Evolutionary conservation across 2,797 vertebrate species (phyloP).

Genomic region (Phoebastria nigripes): DNA sequence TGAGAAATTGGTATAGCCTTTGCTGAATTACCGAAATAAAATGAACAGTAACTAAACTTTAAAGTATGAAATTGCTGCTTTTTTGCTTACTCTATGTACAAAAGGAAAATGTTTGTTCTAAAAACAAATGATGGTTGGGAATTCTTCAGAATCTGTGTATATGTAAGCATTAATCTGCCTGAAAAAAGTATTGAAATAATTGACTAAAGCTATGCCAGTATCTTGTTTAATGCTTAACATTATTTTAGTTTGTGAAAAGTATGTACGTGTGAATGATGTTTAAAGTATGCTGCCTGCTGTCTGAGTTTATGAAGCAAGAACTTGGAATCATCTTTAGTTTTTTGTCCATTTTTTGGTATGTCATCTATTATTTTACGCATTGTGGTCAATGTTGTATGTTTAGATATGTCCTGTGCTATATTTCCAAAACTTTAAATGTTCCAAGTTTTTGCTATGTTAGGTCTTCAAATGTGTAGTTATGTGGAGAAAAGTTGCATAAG

Average conservation of each 20-base stretch:
- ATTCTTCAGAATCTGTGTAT: not conserved
- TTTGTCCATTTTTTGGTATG: not conserved
- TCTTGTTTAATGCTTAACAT: not conserved
- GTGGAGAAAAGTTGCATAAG: conserved; percentile 1
- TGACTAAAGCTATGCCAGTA: not conserved
- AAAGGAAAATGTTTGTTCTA: not conserved
- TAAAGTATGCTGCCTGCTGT: not conserved
- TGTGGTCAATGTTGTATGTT: not conserved
- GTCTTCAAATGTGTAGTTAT: not conserved
- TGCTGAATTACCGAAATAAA: not conserved
- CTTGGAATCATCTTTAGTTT: not conserved
- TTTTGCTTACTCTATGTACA: not conserved
- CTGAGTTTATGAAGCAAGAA: not conserved
- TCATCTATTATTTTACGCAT: not conserved
- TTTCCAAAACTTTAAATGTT: not conserved
- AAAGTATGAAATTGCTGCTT: not conserved
- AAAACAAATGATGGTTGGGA: not conserved
- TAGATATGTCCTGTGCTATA: not conserved
- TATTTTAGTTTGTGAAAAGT: not conserved
- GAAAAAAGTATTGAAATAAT: not conserved
- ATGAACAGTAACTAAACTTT: not conserved
- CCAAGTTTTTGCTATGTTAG: not conserved
- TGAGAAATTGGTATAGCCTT: not conserved
- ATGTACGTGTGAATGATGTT: not conserved
- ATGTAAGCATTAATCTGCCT: not conserved